phyloP scores from a whole-genome alignment of 1,140 invertebrate species.

The Bombus confusus region DNA sequence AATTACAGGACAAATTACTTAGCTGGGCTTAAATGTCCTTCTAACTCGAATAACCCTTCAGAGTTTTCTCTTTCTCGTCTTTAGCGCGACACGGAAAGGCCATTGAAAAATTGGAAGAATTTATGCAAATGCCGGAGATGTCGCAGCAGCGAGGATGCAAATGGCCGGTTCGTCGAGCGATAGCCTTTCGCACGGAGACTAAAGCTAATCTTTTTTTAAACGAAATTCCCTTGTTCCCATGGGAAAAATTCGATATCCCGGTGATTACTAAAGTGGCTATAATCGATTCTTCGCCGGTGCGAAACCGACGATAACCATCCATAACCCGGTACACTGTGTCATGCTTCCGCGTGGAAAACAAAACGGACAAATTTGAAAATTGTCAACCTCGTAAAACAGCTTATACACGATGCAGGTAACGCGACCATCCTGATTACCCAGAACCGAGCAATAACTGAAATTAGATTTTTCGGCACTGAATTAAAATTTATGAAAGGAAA shows the following conservation, averaged over 20 bases:
- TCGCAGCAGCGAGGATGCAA: conserved; percentile 12
- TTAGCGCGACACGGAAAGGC: neutral
- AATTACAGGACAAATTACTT: neutral
- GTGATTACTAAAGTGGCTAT: neutral
- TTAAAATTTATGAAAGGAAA: conserved; percentile 43
- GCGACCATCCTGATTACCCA: neutral
- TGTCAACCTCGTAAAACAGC: neutral
- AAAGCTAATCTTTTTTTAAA: neutral
- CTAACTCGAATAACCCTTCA: neutral
- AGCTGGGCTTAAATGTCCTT: neutral
- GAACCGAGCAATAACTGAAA: conserved; percentile 29
- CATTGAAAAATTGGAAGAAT: neutral
- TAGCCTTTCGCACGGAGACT: neutral
- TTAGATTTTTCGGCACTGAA: conserved; percentile 10
- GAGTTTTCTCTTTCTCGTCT: neutral
- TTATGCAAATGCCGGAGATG: conserved; percentile 2
- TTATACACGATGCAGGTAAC: neutral
- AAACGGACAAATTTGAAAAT: neutral
- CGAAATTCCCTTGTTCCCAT: neutral
- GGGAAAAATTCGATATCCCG: neutral
- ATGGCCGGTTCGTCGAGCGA: neutral
- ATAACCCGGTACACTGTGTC: neutral
- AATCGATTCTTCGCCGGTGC: neutral
- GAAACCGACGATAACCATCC: neutral
- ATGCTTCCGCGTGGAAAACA: neutral